These are phyloP conservation scores for Agrotis ipsilon DNA, from an alignment of 2,888 invertebrate species.

Conservation along the genomic window DNA sequence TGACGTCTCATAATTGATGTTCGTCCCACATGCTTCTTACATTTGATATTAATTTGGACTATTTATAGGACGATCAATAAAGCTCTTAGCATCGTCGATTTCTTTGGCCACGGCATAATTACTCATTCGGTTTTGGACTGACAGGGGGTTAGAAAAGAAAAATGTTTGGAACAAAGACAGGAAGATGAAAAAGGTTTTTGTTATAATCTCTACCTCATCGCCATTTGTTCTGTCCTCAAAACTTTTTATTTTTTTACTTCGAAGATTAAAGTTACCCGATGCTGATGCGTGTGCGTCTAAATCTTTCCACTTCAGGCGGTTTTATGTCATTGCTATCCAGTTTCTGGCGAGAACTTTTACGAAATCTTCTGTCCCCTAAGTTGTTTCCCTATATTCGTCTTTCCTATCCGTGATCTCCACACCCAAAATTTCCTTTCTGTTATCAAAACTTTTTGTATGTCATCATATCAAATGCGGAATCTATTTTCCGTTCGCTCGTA, in stretches of 20 bases:
- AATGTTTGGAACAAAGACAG: background rate
- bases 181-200: background rate
- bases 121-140: background rate
- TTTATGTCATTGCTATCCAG: no score
- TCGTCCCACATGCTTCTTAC: constrained; percentile 6
- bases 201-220: background rate
- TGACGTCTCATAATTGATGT: constrained; percentile 2
- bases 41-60: constrained; percentile 9
- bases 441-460: no score
- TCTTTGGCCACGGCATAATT: background rate
- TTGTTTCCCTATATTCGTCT: no score
- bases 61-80: constrained; percentile 39
- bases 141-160: background rate
- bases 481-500: constrained; percentile 33
- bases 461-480: constrained; percentile 3
- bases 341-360: no score
- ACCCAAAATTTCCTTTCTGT: no score
- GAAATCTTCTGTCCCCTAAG: no score
- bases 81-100: background rate
- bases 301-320: no score
- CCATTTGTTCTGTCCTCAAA: no score
- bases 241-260: no score
- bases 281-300: no score
- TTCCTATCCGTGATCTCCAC: no score
- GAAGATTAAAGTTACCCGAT: no score